Percentiles rank a stretch among this genome's conserved stretches.
These are phyloP conservation scores for Philopotamus ludificatus DNA, from an alignment of 1,140 invertebrate species.

Conservation along the genomic window DNA sequence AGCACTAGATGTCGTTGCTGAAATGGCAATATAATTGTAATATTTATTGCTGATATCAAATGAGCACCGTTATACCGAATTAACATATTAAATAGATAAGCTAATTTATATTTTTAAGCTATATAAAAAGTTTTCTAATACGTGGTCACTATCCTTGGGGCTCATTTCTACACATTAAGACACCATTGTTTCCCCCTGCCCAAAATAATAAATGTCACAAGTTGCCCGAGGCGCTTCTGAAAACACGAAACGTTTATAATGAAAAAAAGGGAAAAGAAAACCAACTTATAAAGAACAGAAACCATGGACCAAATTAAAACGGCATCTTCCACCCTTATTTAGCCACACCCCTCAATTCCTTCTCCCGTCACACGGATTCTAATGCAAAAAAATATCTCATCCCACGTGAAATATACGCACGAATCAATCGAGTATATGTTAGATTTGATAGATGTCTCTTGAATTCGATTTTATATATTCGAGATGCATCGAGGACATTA, in stretches of 20 bases:
- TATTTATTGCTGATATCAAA: too few relatives aligned
- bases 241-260: conserved; percentile 40
- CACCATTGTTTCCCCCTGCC: conserved; percentile 3
- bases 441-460: background rate
- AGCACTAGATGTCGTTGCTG: too few relatives aligned
- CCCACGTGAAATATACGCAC: background rate
- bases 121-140: too few relatives aligned
- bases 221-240: conserved; percentile 35
- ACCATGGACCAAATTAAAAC: conserved; percentile 42
- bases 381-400: conserved; percentile 10
- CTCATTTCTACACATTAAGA: conserved; percentile 4
- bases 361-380: conserved; percentile 22
- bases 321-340: conserved; percentile 34
- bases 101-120: too few relatives aligned
- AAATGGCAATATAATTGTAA: too few relatives aligned
- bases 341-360: conserved; percentile 29
- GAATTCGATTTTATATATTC: background rate
- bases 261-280: conserved; percentile 41
- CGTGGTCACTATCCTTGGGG: conserved; percentile 9
- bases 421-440: background rate
- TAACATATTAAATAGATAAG: too few relatives aligned
- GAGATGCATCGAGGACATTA: background rate
- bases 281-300: conserved; percentile 38
- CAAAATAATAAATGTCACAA: conserved; percentile 39
- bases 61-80: too few relatives aligned